Evolutionary conservation across 2,797 vertebrate genomes (phyloP), one percentile per base, ranked within the genome.

Genomic region (Hypotaenidia philippensis): DNA sequence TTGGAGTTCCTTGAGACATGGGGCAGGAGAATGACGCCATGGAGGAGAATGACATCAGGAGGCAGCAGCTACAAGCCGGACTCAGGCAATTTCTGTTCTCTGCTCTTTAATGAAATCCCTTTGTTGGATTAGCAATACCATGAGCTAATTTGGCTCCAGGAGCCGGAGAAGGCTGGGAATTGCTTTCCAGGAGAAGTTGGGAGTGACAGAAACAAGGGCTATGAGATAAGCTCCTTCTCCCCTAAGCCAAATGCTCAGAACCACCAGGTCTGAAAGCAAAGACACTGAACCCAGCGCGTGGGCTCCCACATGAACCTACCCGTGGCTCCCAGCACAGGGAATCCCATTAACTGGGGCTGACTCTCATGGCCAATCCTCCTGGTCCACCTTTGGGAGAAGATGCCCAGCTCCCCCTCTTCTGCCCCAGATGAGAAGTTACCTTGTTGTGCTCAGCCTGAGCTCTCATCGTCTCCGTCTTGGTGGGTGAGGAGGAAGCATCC

Each of bases 371-470:
- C 17, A 10, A 57, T 21, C 13, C 64, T 26, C 44, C 76, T 1
- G 29, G 38, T 27, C 6, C 29, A 12, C 57, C 57, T 50, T 3
- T 6, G 41, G 68, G 47, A 45, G 36, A 6, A 40, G n/a, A 29
- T 5, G 34, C 32, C 69, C 1, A 1, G 3, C 70, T 3, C 32
- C 57, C 4, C 0, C 1, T n/a, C 49, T 47, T 52, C 5, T 0
- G 3, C 47, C 14, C 25, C 4, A 10, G 18, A 6, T 17, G 80
- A 59, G 74, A 32, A 15, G 22, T 76, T 94, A 99, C 99, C 99
- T 99, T 99, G 98, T 99, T 99, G 97, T 99, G 98, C 90, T 99
- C 98, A 17, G 98, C 99, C 97, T 99, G 99, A 59, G 98, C 99
- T 44, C 98, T 98, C 49, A 99, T 97, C 4, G 97, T 98, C 96